Evolutionary conservation across 2,888 invertebrate species (phyloP).

Genomic region (Rhingia campestris): DNA sequence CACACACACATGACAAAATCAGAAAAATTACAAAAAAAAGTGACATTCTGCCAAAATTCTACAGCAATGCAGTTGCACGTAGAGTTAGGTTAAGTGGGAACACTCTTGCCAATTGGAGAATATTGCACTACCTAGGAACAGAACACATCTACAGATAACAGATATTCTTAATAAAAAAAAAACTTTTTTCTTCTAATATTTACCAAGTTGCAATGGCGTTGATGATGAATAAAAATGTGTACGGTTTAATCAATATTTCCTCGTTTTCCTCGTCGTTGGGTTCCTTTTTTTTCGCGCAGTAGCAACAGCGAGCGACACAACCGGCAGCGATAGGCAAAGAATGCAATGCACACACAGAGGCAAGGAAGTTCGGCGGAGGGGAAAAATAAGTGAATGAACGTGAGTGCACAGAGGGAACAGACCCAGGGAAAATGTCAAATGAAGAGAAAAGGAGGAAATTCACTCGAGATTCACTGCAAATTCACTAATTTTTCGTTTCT

Average conservation of each 20-base stretch:
- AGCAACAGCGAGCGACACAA: constrained; percentile 62
- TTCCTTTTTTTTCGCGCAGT: constrained; percentile 64
- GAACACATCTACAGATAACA: not conserved
- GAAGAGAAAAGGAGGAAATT: constrained; percentile 54
- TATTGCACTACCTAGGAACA: not conserved
- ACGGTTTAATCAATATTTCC: constrained; percentile 71
- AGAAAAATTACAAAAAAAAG: constrained; percentile 35
- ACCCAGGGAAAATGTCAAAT: constrained; percentile 73
- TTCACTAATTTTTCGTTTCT: constrained; percentile 52
- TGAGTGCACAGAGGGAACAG: constrained; percentile 67
- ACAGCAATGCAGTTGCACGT: constrained; percentile 16
- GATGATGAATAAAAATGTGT: constrained; percentile 58
- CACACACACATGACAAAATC: constrained; percentile 2
- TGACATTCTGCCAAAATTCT: constrained; percentile 17
- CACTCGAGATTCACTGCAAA: constrained; percentile 63
- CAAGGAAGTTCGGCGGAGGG: constrained; percentile 58
- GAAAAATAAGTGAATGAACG: constrained; percentile 71
- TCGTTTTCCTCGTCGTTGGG: constrained; percentile 7
- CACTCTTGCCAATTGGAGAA: constrained; percentile 31
- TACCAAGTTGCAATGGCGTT: constrained; percentile 73
- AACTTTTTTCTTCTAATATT: constrained; percentile 51
- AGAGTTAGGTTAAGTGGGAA: constrained; percentile 60
- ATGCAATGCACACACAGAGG: constrained; percentile 48
- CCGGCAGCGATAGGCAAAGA: constrained; percentile 63
- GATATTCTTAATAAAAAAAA: constrained; percentile 8